Percentiles rank a stretch among this genome's conserved stretches.
phyloP scores from a whole-genome alignment of 1,140 invertebrate genomes.

The Contarinia nasturtii region DNA sequence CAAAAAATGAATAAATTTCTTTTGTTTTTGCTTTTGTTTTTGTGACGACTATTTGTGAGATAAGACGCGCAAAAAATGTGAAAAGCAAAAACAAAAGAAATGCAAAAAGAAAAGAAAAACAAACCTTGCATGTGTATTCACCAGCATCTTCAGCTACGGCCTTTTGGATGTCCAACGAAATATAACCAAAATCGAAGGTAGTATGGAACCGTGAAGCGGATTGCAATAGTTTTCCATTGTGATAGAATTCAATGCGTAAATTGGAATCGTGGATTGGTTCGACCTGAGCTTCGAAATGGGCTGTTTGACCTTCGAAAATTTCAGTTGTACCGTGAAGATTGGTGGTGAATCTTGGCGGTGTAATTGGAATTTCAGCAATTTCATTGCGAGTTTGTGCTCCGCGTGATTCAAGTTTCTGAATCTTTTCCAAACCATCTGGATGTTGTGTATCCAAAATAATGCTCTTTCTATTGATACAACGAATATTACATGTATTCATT shows the following conservation, averaged over 20 bases:
- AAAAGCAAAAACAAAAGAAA: too few relatives aligned
- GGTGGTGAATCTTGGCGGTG: slow-evolving; percentile 61
- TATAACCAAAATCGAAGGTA: slow-evolving; percentile 89
- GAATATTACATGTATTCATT: slow-evolving; percentile 77
- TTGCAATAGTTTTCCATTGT: slow-evolving; percentile 72
- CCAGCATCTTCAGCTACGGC: slow-evolving; percentile 86
- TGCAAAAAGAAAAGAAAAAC: too few relatives aligned
- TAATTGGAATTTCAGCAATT: slow-evolving; percentile 56
- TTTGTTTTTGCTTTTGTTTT: too few relatives aligned
- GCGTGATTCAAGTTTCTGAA: slow-evolving; percentile 71
- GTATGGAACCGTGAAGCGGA: slow-evolving; percentile 78
- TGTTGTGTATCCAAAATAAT: slow-evolving; percentile 83
- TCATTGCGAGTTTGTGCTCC: slow-evolving; percentile 55
- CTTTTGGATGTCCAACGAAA: slow-evolving; percentile 78
- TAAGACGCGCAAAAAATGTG: too few relatives aligned
- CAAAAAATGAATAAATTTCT: too few relatives aligned
- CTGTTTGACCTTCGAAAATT: slow-evolving; percentile 67
- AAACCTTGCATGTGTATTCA: slow-evolving; percentile 81
- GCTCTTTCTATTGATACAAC: slow-evolving; percentile 55
- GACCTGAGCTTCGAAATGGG: slow-evolving; percentile 80
- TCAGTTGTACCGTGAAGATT: slow-evolving; percentile 67
- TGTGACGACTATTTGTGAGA: too few relatives aligned
- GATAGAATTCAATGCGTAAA: slow-evolving; percentile 76
- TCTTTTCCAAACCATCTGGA: slow-evolving; percentile 81
- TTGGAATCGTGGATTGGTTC: slow-evolving; percentile 83